phyloP scores from a whole-genome alignment of 1,140 invertebrate genomes.

The Pseudomyrmex gracilis region DNA sequence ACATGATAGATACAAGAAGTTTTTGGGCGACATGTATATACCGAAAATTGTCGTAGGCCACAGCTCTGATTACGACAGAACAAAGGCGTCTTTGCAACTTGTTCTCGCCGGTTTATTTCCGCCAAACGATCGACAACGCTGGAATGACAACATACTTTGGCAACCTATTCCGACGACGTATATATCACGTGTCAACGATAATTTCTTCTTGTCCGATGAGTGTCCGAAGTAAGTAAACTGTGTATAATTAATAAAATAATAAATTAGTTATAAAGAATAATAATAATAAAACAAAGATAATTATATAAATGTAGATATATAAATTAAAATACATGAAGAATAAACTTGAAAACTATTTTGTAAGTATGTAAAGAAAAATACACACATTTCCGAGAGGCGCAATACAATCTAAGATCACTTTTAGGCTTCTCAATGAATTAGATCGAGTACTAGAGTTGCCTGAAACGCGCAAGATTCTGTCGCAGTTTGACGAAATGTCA shows the following conservation, averaged over 20 bases:
- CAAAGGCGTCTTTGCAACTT: conserved; percentile 87
- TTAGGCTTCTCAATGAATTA: conserved; percentile 84
- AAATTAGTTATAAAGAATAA: background rate
- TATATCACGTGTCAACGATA: conserved; percentile 81
- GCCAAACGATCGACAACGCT: conserved; percentile 82
- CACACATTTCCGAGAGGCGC: no score
- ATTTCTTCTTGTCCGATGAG: conserved; percentile 67
- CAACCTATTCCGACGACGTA: conserved; percentile 86
- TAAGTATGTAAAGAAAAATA: no score
- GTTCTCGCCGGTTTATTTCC: conserved; percentile 86
- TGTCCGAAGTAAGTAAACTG: conserved; percentile 79
- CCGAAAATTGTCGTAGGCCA: conserved; percentile 80
- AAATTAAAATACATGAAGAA: no score
- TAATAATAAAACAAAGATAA: background rate
- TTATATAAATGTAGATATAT: no score
- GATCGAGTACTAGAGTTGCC: conserved; percentile 80
- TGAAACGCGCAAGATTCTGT: conserved; percentile 79
- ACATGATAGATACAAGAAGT: conserved; percentile 78
- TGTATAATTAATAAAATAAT: no score
- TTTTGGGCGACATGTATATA: conserved; percentile 82
- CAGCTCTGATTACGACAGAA: conserved; percentile 86
- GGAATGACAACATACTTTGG: conserved; percentile 85
- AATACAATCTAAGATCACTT: background rate
- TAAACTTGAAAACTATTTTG: no score
- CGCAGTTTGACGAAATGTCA: conserved; percentile 75